phyloP scores from a whole-genome alignment of 2,888 invertebrate species.

The Aproaerema taeniolella region DNA sequence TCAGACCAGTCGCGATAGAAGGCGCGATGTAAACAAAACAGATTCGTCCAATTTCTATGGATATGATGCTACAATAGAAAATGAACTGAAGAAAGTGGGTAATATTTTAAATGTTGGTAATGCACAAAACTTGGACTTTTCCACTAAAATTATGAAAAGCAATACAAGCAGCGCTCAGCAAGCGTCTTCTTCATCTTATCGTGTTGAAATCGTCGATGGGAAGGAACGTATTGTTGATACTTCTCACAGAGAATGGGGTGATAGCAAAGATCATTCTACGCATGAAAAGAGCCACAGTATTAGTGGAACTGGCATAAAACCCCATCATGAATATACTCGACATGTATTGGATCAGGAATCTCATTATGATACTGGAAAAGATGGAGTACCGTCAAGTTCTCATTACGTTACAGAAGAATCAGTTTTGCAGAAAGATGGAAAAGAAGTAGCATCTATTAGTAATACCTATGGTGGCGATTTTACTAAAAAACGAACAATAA shows the following conservation, averaged over 20 bases:
- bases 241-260: slow-evolving; percentile 78
- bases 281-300: slow-evolving; percentile 75
- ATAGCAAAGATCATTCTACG: slow-evolving; percentile 64
- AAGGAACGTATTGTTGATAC: slow-evolving; percentile 78
- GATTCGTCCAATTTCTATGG: slow-evolving; percentile 69
- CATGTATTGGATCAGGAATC: slow-evolving; percentile 74
- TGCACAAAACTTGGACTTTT: slow-evolving; percentile 58
- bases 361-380: slow-evolving; percentile 76
- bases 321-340: slow-evolving; percentile 76
- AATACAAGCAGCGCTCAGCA: slow-evolving; percentile 77
- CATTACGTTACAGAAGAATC: slow-evolving; percentile 59
- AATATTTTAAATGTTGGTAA: slow-evolving; percentile 58
- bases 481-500: slow-evolving; percentile 61
- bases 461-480: slow-evolving; percentile 65
- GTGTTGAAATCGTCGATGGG: slow-evolving; percentile 80
- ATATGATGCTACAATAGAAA: slow-evolving; percentile 62
- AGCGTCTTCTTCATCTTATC: slow-evolving; percentile 80
- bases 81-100: slow-evolving; percentile 63
- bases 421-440: slow-evolving; percentile 58
- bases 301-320: slow-evolving; percentile 73
- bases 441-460: slow-evolving; percentile 63
- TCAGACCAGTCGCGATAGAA: too few relatives aligned
- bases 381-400: slow-evolving; percentile 69
- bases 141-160: slow-evolving; percentile 72
- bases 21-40: slow-evolving; percentile 47